A percentile compares a stretch with the other conserved stretches of the same genome.
These are phyloP conservation scores for Rosalia funebris DNA, from an alignment of 2,888 invertebrate genomes.

Conservation along the genomic window DNA sequence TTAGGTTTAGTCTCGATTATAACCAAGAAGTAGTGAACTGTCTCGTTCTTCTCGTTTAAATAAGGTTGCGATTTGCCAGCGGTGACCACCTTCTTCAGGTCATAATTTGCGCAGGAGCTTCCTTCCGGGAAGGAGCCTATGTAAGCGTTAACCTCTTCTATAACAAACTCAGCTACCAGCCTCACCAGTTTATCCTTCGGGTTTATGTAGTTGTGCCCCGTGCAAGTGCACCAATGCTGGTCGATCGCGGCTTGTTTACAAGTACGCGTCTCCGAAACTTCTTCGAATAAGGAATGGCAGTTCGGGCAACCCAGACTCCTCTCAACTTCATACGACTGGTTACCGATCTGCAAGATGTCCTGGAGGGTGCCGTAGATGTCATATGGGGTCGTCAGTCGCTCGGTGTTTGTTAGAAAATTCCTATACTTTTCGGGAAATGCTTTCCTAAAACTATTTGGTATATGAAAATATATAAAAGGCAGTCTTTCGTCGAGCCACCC, in stretches of 20 bases:
- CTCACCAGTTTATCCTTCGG: slow-evolving; percentile 65
- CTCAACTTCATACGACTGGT: slow-evolving; percentile 53
- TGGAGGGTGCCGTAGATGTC: slow-evolving; percentile 80
- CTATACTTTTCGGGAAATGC: slow-evolving; percentile 68
- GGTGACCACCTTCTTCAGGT: slow-evolving; percentile 48
- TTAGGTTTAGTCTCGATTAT: slow-evolving; percentile 74
- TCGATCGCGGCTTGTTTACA: slow-evolving; percentile 76
- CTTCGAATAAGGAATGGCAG: slow-evolving; percentile 74
- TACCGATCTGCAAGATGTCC: slow-evolving; percentile 70
- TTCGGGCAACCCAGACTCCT: slow-evolving; percentile 69
- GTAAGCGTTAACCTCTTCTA: slow-evolving; percentile 37
- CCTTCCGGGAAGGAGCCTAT: slow-evolving; percentile 65
- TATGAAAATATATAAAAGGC: slow-evolving; percentile 77
- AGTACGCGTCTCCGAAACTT: slow-evolving; percentile 70
- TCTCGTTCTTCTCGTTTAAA: slow-evolving; percentile 44
- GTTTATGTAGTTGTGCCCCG: slow-evolving; percentile 67
- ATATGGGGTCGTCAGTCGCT: slow-evolving; percentile 78
- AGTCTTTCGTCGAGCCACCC: slow-evolving; percentile 86
- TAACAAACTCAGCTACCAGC: slow-evolving; percentile 64
- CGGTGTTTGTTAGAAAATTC: slow-evolving; percentile 71
- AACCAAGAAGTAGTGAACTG: slow-evolving; percentile 69
- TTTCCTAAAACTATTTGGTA: slow-evolving; percentile 72
- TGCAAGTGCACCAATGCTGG: slow-evolving; percentile 82
- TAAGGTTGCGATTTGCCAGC: slow-evolving; percentile 47
- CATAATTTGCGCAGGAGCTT: slow-evolving; percentile 47